Conservation (phyloP, 2,888 invertebrate species). For the Netelia fuscicornis region DNA sequence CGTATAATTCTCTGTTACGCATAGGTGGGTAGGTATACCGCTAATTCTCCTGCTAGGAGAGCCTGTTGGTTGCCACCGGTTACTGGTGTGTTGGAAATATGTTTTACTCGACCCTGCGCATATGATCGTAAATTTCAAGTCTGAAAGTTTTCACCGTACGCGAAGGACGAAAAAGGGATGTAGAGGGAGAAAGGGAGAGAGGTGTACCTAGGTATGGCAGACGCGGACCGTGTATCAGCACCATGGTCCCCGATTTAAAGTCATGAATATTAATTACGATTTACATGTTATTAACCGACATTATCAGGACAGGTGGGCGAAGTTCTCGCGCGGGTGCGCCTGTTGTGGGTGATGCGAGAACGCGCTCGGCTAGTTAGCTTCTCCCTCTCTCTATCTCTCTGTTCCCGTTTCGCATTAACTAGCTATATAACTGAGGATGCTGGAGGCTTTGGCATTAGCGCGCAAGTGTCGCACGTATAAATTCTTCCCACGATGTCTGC, state of each 20-base stretch:
- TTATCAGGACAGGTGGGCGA: slow-evolving; percentile 82
- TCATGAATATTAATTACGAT: slow-evolving; percentile 84
- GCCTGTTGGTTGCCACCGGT: slow-evolving; percentile 37
- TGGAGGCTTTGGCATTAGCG: slow-evolving; percentile 1
- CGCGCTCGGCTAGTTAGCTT: slow-evolving; percentile 25
- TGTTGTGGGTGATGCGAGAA: slow-evolving; percentile 74
- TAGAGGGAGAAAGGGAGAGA: neutral
- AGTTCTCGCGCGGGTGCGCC: slow-evolving; percentile 76
- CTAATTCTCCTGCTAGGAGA: slow-evolving; percentile 12
- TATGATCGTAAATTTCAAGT: slow-evolving; percentile 80
- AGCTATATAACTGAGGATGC: slow-evolving; percentile 60
- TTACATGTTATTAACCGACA: slow-evolving; percentile 84
- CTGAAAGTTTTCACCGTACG: slow-evolving; percentile 75
- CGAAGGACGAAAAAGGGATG: neutral
- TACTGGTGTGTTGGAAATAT: slow-evolving; percentile 74
- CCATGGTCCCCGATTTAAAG: slow-evolving; percentile 77
- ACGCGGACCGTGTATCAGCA: slow-evolving; percentile 65
- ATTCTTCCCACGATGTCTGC: slow-evolving; percentile 32
- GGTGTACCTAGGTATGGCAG: slow-evolving; percentile 57
- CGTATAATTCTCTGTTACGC: neutral
- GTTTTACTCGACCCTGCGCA: slow-evolving; percentile 70
- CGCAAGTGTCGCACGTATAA: slow-evolving; percentile 66
- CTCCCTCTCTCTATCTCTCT: slow-evolving; percentile 10
- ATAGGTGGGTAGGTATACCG: slow-evolving; percentile 35
- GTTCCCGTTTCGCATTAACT: slow-evolving; percentile 50